Conservation (phyloP, 2,797 vertebrate genomes). For the Pterois miles region DNA sequence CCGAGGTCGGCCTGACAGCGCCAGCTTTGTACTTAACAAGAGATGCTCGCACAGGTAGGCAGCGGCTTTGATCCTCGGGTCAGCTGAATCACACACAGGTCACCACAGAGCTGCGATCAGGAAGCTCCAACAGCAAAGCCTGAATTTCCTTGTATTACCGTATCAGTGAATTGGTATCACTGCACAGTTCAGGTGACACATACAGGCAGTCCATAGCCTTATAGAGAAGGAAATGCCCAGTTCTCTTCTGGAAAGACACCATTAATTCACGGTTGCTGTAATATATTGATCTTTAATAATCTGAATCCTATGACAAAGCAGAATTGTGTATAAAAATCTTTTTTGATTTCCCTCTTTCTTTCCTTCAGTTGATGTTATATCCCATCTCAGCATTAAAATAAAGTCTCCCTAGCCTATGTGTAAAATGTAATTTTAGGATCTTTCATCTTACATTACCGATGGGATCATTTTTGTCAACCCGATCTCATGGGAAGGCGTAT, state of each 20-base stretch:
- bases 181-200: background rate
- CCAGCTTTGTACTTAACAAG: conserved; percentile 72
- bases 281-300: background rate
- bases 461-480: too few species aligned
- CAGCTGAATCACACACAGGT: conserved; percentile 53
- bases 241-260: background rate
- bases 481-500: too few species aligned
- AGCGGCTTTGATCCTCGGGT: conserved; percentile 73
- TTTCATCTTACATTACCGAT: background rate
- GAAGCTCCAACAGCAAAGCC: conserved; percentile 15
- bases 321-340: background rate
- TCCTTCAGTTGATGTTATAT: background rate
- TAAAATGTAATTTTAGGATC: too few species aligned
- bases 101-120: conserved; percentile 49
- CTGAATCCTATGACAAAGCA: background rate
- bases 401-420: too few species aligned
- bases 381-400: background rate
- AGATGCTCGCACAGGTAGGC: conserved; percentile 68
- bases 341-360: background rate
- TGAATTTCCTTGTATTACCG: background rate
- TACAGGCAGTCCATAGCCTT: background rate
- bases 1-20: conserved; percentile 55
- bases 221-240: background rate
- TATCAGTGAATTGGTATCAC: background rate
- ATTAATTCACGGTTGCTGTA: background rate